phyloP scores from a whole-genome alignment of 2,113 vertebrate genomes.

The Cyprinodon brontotheroides region DNA sequence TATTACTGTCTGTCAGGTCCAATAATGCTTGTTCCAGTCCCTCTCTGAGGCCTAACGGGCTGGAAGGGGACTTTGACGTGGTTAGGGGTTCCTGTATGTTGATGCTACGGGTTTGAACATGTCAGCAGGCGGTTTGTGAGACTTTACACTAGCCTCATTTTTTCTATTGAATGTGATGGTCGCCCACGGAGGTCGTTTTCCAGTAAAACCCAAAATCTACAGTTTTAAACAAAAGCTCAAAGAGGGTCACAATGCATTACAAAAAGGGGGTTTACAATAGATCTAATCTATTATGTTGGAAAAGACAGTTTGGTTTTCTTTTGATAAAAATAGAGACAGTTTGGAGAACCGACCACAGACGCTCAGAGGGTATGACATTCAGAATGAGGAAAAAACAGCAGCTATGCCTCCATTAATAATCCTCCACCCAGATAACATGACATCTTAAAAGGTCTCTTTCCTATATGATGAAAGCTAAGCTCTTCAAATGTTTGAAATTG shows the following conservation, averaged over 20 bases:
- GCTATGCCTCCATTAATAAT: too few relatives aligned
- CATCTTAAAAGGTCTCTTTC: too few relatives aligned
- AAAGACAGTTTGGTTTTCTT: too few relatives aligned
- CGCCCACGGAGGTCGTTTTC: not conserved
- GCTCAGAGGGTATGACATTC: not conserved
- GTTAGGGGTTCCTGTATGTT: constrained; percentile 46
- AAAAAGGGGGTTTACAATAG: accelerated
- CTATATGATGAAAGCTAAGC: too few relatives aligned
- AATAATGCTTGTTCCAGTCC: constrained; percentile 38
- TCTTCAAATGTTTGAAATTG: too few relatives aligned
- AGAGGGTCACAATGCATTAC: not conserved
- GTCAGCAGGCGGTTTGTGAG: constrained; percentile 41
- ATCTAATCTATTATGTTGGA: not conserved
- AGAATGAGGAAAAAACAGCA: not conserved
- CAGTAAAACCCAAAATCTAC: not conserved
- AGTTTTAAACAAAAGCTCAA: not conserved
- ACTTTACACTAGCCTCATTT: constrained; percentile 30
- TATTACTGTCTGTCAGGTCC: constrained; percentile 53
- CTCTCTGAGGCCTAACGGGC: constrained; percentile 42
- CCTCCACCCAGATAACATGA: too few relatives aligned
- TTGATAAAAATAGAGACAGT: too few relatives aligned
- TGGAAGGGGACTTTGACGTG: constrained; percentile 53
- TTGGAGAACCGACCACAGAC: not conserved
- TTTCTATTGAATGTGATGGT: constrained; percentile 33
- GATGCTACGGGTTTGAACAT: constrained; percentile 23